Conservation (phyloP, 2,113 vertebrate genomes). For the Labeo catla region DNA sequence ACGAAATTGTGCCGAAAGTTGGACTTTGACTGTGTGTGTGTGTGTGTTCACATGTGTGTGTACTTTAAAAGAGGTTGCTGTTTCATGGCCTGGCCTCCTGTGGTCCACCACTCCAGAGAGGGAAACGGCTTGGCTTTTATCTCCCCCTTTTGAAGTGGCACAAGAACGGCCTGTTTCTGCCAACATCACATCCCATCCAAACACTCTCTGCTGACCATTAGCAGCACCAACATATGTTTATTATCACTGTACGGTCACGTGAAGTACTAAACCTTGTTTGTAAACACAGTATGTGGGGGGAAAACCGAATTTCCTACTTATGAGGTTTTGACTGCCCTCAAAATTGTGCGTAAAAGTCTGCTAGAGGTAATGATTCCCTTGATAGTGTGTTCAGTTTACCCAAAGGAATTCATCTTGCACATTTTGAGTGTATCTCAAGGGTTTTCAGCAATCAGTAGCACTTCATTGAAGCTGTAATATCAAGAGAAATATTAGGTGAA, state of each 20-base stretch:
- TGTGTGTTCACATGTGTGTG: slow-evolving; percentile 41
- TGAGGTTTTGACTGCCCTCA: background rate
- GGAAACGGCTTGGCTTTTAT: slow-evolving; percentile 59
- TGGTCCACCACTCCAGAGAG: slow-evolving; percentile 11
- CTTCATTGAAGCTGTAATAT: background rate
- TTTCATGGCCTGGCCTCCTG: slow-evolving; percentile 51
- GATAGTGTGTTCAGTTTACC: background rate
- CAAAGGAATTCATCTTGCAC: background rate
- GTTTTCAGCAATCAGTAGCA: background rate
- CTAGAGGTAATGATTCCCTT: background rate
- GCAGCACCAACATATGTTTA: background rate
- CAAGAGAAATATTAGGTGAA: background rate
- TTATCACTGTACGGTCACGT: background rate
- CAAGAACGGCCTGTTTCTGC: slow-evolving; percentile 46
- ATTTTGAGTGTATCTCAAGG: background rate
- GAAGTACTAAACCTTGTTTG: background rate
- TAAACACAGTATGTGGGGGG: background rate
- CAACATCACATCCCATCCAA: slow-evolving; percentile 43
- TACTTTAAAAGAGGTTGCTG: slow-evolving; percentile 33
- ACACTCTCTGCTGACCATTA: slow-evolving; percentile 14
- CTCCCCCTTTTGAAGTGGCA: slow-evolving; percentile 56
- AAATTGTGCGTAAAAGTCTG: background rate
- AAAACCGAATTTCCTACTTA: background rate
- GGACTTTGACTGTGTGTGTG: slow-evolving; percentile 2
- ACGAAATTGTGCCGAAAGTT: slow-evolving; percentile 37